Conservation (phyloP, 1,140 invertebrate species). For the Ceratina japonica region DNA sequence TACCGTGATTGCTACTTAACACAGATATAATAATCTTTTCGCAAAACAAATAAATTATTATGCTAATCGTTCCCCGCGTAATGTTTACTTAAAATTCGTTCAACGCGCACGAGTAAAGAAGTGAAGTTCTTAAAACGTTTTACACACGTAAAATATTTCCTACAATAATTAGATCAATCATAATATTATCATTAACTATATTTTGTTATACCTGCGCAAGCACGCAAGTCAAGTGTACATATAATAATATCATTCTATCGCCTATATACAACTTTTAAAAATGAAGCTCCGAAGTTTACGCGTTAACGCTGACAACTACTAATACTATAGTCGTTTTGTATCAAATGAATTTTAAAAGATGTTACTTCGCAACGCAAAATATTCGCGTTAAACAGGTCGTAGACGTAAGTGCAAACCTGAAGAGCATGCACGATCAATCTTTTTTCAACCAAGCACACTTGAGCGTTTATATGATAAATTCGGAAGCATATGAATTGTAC, state of each 20-base stretch:
- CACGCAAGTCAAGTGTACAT: slow-evolving; percentile 23
- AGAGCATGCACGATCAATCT: too few species aligned
- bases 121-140: not conserved
- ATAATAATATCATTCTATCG: not conserved
- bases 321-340: not conserved
- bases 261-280: not conserved
- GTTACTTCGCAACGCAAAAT: slow-evolving; percentile 1
- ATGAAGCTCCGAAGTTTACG: slow-evolving; percentile 8
- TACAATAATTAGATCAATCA: slow-evolving; percentile 8
- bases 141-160: not conserved
- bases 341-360: slow-evolving; percentile 18
- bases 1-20: slow-evolving; percentile 25
- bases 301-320: not conserved
- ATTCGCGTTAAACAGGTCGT: not conserved
- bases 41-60: slow-evolving; percentile 10
- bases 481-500: too few species aligned
- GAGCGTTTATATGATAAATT: too few species aligned
- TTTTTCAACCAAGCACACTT: too few species aligned
- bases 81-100: not conserved
- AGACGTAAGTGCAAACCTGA: too few species aligned
- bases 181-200: slow-evolving; percentile 32
- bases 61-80: not conserved
- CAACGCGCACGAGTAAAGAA: too few species aligned
- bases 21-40: slow-evolving; percentile 15
- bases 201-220: not conserved